Conservation (phyloP, 2,888 invertebrate species). For the Nomada lathburiana region DNA sequence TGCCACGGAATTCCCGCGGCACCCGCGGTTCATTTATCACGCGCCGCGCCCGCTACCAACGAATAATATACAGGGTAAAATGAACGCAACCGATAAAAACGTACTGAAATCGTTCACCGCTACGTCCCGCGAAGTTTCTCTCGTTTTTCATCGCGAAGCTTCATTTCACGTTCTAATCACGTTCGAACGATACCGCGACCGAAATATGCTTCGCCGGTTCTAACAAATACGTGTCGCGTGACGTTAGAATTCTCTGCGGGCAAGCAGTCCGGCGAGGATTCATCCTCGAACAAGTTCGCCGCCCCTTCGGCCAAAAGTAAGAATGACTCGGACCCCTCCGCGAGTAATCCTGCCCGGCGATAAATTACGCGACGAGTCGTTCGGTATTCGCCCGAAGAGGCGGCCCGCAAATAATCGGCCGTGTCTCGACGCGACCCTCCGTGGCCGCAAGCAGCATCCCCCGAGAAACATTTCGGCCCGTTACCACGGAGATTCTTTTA, state of each 20-base stretch:
- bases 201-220: too few relatives aligned
- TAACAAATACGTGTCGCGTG: too few relatives aligned
- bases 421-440: not conserved
- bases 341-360: not conserved
- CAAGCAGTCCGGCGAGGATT: not conserved
- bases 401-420: slow-evolving; percentile 24
- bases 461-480: not conserved
- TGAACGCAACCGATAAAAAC: slow-evolving; percentile 32
- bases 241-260: not conserved
- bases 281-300: too few relatives aligned
- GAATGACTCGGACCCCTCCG: too few relatives aligned
- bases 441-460: not conserved
- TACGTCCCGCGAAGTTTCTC: slow-evolving; percentile 7
- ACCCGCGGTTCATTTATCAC: slow-evolving; percentile 47
- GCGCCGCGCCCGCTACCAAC: not conserved
- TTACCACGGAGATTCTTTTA: not conserved
- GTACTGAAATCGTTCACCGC: slow-evolving; percentile 13
- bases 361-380: slow-evolving; percentile 9
- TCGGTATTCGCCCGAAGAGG: slow-evolving; percentile 14
- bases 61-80: slow-evolving; percentile 34
- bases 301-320: not conserved
- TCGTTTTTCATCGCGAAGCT: not conserved
- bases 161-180: not conserved
- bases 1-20: slow-evolving; percentile 23
- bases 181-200: not conserved